Percentiles rank a stretch among this genome's conserved stretches.
Conservation (phyloP, 2,888 invertebrate species). For the Protonemura montana region DNA sequence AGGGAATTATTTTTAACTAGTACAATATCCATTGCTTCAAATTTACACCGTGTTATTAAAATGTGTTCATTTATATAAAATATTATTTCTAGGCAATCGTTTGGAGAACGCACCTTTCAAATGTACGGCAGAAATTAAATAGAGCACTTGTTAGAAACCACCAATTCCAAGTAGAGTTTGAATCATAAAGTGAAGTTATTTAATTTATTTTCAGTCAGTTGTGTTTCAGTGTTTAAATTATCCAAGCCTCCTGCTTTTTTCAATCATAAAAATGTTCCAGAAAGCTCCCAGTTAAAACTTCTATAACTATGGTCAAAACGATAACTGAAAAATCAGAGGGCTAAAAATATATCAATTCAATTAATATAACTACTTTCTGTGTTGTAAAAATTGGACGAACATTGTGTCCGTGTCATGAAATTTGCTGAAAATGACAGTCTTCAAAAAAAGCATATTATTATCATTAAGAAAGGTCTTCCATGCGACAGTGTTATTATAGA, state of each 20-base stretch:
- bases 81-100: not conserved
- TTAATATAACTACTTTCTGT: not conserved
- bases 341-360: not conserved
- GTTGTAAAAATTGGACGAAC: not conserved
- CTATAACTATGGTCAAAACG: not conserved
- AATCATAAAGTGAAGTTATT: not conserved
- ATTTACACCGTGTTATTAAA: not conserved
- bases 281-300: no score
- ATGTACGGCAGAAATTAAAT: not conserved
- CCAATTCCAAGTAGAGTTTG: not conserved
- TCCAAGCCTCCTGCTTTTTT: no score
- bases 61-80: not conserved
- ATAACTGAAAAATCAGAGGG: not conserved
- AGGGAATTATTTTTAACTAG: not conserved
- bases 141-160: not conserved
- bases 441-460: not conserved
- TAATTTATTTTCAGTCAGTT: not conserved
- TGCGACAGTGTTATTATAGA: conserved; percentile 14
- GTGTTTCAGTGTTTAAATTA: not conserved
- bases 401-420: conserved; percentile 31
- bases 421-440: conserved; percentile 33
- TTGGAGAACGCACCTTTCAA: not conserved
- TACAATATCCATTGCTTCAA: not conserved
- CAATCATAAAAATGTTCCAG: no score
- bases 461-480: not conserved